Conservation (phyloP, 2,888 invertebrate species). For the Cataglyphis albicans region DNA sequence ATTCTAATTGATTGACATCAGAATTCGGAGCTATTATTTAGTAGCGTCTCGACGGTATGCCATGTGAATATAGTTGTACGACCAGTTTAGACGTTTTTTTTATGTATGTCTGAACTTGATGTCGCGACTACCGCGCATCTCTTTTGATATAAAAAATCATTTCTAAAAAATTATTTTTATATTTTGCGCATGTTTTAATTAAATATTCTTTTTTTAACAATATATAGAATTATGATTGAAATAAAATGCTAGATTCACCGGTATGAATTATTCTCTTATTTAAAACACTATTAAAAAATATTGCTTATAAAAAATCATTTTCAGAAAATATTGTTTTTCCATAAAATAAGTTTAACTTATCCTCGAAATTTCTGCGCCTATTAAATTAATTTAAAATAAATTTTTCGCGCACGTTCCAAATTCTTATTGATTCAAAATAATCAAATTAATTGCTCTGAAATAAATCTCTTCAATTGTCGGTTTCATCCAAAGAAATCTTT, state of each 20-base stretch:
- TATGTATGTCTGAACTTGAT: too few relatives aligned
- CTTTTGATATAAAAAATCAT: neutral
- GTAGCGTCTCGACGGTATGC: too few relatives aligned
- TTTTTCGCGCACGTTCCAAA: neutral
- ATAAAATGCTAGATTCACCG: too few relatives aligned
- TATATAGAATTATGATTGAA: neutral
- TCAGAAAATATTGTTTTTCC: too few relatives aligned
- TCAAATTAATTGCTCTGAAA: neutral
- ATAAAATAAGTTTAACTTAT: neutral
- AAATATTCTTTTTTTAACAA: neutral
- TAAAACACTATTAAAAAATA: too few relatives aligned
- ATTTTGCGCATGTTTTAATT: neutral
- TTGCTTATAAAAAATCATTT: too few relatives aligned
- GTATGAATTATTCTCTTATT: too few relatives aligned
- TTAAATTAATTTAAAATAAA: slow-evolving; percentile 14
- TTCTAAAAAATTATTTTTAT: neutral
- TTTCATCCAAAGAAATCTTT: slow-evolving; percentile 2
- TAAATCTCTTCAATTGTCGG: neutral
- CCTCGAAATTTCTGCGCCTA: neutral
- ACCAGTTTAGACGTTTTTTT: too few relatives aligned
- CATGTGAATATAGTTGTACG: too few relatives aligned
- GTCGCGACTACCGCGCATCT: too few relatives aligned
- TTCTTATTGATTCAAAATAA: neutral
- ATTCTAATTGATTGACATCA: too few relatives aligned
- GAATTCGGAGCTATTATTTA: too few relatives aligned